Base-by-base conservation (phyloP, 2,888 invertebrate genomes). In the Strigamia transsilvanica region DNA sequence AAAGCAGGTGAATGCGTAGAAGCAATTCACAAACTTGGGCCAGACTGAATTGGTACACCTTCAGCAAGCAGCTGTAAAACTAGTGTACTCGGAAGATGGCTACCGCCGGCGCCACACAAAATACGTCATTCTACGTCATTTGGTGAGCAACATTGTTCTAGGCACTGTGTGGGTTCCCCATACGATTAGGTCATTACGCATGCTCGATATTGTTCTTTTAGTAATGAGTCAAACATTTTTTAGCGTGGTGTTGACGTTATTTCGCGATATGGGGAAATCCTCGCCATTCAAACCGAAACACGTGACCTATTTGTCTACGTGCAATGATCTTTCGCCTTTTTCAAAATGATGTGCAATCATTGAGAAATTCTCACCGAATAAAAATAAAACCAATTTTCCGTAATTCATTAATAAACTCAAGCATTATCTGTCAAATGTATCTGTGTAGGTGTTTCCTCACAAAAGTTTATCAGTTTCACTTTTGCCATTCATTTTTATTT, bases 41-140 rank as follows among this genome's bases (percentile, higher is more conserved):
- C 61, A 61, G 61, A 61, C 61, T 61, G 61, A 61, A 23, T 61
- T 46, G 46, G 61, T 61, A 61, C 61, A 61, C 61, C 79, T 79
- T 79, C 79, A 46, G 79, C 79, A 38, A 41, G 42, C 79, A 46
- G 46, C 41, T 41, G 79, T 79, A 79, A 79, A 79, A 46, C 41
- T n/a, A 46, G 79, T 79, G 46, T 46, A 79, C 61, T 23, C 61
- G 18, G 61, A 61, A 61, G 61, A 61, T 61, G 61, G 61, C 61
- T 61, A 61, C 61, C 61, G 61, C 21, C 61, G 61, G 21, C 61
- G 61, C 21, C 61, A 23, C 61, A 23, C 21, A 18, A 23, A 61
- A 61, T 23, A 61, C 61, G 61, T 61, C 61, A 61, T 61, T 10
- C 12, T 5, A 61, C 61, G 61, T 61, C 61, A 61, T 21, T 23